A percentile compares a stretch with the other conserved stretches of the same genome.
Evolutionary conservation across 2,113 vertebrate species (phyloP).

Genomic region (Pangasianodon hypophthalmus): DNA sequence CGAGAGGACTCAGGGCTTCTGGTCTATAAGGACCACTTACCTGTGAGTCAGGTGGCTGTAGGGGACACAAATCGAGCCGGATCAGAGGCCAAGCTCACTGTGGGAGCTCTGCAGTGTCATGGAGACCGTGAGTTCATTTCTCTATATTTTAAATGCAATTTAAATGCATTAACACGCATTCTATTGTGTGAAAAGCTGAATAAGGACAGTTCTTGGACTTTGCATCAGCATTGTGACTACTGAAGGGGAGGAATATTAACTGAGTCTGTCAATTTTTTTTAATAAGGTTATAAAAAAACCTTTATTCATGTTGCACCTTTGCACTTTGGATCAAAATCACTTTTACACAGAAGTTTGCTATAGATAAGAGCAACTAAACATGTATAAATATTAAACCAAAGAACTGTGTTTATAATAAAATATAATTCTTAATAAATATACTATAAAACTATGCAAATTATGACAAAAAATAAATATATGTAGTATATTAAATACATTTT

Average conservation of each 20-base stretch:
- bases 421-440: not conserved
- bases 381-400: not conserved
- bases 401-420: not conserved
- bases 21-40: constrained; percentile 93
- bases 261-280: not conserved
- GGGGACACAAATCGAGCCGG: constrained; percentile 89
- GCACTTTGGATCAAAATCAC: not conserved
- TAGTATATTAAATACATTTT: not conserved
- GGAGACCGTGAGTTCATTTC: constrained; percentile 88
- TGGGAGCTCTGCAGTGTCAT: constrained; percentile 92
- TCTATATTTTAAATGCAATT: constrained; percentile 1
- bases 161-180: not conserved
- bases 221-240: not conserved
- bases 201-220: not conserved
- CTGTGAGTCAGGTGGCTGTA: constrained; percentile 90
- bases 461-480: not conserved
- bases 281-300: not conserved
- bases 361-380: not conserved
- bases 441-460: not conserved
- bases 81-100: constrained; percentile 90
- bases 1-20: constrained; percentile 89
- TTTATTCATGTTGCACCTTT: not conserved
- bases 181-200: not conserved
- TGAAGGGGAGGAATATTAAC: not conserved
- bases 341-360: not conserved